Evolutionary conservation across 2,888 invertebrate genomes (phyloP).

Genomic region (Phanerotoma sp.): DNA sequence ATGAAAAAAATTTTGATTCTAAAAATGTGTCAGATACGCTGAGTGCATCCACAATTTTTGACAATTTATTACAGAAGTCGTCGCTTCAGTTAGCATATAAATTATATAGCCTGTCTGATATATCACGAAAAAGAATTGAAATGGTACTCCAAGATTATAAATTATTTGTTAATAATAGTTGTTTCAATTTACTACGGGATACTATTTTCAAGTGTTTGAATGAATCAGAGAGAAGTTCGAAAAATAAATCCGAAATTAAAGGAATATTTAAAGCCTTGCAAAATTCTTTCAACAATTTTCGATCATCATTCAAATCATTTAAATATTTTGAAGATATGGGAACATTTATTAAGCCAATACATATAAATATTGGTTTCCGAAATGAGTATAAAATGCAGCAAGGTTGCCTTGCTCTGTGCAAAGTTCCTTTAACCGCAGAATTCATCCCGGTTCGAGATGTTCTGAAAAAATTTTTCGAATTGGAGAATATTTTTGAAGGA

Average conservation of each 20-base stretch:
- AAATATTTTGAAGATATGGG: constrained; percentile 19
- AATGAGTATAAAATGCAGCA: constrained; percentile 19
- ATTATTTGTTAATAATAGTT: background rate
- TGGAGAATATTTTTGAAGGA: constrained; percentile 17
- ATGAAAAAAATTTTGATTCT: background rate
- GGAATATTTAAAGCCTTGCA: constrained; percentile 1
- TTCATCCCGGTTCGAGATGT: constrained; percentile 28
- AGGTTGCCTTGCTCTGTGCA: constrained; percentile 16
- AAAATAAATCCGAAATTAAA: constrained; percentile 2
- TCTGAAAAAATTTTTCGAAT: constrained; percentile 26
- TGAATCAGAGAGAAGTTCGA: constrained; percentile 2
- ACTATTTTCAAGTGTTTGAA: background rate
- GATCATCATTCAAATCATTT: constrained; percentile 24
- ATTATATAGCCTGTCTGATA: constrained; percentile 20
- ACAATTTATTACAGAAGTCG: background rate
- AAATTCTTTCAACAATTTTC: constrained; percentile 11
- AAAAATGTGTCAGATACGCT: background rate
- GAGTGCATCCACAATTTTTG: background rate
- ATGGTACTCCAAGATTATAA: background rate
- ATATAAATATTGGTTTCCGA: constrained; percentile 22
- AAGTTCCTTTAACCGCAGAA: constrained; percentile 22
- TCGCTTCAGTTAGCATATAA: background rate
- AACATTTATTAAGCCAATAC: constrained; percentile 24
- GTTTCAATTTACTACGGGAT: background rate
- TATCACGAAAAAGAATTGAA: constrained; percentile 18